phyloP scores from a whole-genome alignment of 2,888 invertebrate species.

The Acanthopleura granulata region DNA sequence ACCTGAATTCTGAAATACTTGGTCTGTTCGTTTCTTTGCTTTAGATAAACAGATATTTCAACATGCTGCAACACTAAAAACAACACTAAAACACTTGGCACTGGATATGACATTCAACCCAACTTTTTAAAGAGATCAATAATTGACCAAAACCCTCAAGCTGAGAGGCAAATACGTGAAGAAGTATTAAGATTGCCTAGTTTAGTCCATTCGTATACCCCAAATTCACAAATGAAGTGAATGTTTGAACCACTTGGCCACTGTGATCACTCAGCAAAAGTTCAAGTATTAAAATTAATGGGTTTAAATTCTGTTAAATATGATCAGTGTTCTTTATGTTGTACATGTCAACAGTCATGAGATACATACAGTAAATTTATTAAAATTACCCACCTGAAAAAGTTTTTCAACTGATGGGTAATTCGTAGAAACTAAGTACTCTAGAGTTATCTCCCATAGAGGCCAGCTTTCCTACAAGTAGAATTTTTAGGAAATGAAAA shows the following conservation, averaged over 20 bases:
- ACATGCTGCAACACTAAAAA: too few species aligned
- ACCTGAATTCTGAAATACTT: too few species aligned
- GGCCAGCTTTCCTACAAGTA: conserved; percentile 40
- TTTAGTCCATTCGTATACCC: not conserved
- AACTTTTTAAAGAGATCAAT: too few species aligned
- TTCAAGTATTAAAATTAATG: too few species aligned
- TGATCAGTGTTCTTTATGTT: not conserved
- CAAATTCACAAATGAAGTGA: not conserved
- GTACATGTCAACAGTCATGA: not conserved
- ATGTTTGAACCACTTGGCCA: too few species aligned
- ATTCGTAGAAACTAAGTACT: conserved; percentile 28
- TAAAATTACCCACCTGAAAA: conserved; percentile 34
- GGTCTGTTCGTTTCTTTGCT: too few species aligned
- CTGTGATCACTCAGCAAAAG: too few species aligned
- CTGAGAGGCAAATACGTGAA: not conserved
- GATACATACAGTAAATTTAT: not conserved
- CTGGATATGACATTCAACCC: too few species aligned
- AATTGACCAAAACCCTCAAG: too few species aligned
- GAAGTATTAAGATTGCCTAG: not conserved
- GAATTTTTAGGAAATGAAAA: conserved; percentile 5
- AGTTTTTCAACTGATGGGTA: conserved; percentile 27
- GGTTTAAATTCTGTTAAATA: too few species aligned
- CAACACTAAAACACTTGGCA: too few species aligned
- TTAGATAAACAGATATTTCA: too few species aligned
- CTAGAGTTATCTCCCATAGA: conserved; percentile 37